Evolutionary conservation across 2,113 vertebrate genomes (phyloP).

Genomic region (Oryzias woworae): DNA sequence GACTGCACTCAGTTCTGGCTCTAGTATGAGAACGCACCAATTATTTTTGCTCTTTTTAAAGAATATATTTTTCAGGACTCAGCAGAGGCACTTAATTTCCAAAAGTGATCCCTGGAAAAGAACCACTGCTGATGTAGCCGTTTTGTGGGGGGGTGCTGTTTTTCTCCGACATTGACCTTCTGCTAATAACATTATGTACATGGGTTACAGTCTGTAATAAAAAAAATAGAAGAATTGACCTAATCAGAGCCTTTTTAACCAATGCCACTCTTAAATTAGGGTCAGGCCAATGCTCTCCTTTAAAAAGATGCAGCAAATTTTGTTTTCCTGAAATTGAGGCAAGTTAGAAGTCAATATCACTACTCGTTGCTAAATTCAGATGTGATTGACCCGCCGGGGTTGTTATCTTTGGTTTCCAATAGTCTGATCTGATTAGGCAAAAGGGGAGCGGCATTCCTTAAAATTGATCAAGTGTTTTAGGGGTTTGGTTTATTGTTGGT

Average conservation of each 20-base stretch:
- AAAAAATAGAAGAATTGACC: conserved; percentile 4
- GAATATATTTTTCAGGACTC: conserved; percentile 16
- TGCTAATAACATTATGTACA: conserved; percentile 23
- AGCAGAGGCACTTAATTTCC: conserved; percentile 22
- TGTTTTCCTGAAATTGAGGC: background rate
- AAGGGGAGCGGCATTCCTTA: too few species aligned
- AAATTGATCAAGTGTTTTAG: background rate
- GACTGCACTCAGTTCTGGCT: too few species aligned
- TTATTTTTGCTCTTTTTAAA: conserved; percentile 10
- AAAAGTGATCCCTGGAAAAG: conserved; percentile 25
- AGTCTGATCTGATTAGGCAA: too few species aligned
- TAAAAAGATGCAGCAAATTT: background rate
- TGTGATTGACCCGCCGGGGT: too few species aligned
- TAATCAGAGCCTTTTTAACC: conserved; percentile 28
- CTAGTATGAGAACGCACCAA: background rate
- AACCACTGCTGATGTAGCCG: conserved; percentile 47
- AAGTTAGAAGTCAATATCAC: background rate
- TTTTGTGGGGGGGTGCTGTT: background rate
- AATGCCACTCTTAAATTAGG: conserved; percentile 12
- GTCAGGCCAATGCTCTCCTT: background rate
- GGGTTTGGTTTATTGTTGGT: background rate
- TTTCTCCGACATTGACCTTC: conserved; percentile 17
- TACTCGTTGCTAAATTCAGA: too few species aligned
- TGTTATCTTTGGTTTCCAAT: too few species aligned
- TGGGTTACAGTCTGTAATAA: conserved; percentile 14